A percentile compares a stretch with the other conserved stretches of the same genome.
Conservation (phyloP, 2,888 invertebrate genomes). For the Coelinius sp. region DNA sequence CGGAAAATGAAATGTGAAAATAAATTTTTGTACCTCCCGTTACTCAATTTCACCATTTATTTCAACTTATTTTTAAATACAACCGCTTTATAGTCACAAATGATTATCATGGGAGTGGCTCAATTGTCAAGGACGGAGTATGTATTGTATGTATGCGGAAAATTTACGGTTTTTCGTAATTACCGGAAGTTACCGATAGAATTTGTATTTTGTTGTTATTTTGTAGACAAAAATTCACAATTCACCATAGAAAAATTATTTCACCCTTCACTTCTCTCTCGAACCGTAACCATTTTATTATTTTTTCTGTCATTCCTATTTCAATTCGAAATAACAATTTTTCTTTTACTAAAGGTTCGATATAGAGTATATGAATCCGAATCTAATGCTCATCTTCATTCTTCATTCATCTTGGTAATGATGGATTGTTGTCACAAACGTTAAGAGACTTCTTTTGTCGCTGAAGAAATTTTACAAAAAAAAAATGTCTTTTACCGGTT, state of each 20-base stretch:
- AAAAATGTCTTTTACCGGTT: too few relatives aligned
- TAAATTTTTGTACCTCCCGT: slow-evolving; percentile 1
- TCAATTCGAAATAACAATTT: too few relatives aligned
- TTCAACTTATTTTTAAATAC: background rate
- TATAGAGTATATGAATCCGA: too few relatives aligned
- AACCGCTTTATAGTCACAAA: slow-evolving; percentile 38
- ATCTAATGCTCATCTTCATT: too few relatives aligned
- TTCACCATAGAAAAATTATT: background rate
- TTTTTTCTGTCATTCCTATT: background rate
- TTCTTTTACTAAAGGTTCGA: too few relatives aligned
- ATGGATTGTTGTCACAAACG: too few relatives aligned
- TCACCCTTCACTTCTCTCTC: background rate
- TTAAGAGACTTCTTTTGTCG: too few relatives aligned
- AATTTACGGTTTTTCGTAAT: slow-evolving; percentile 47
- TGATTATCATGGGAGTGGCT: slow-evolving; percentile 47
- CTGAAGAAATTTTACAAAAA: too few relatives aligned
- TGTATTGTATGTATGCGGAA: slow-evolving; percentile 48
- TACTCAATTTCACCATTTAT: slow-evolving; percentile 9
- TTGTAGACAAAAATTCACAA: background rate
- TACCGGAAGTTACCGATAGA: slow-evolving; percentile 42
- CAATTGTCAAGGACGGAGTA: slow-evolving; percentile 50
- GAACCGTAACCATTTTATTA: background rate
- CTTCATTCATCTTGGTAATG: too few relatives aligned
- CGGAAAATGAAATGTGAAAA: slow-evolving; percentile 6
- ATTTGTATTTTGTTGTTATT: slow-evolving; percentile 31